Base-by-base conservation (phyloP, 2,888 invertebrate genomes). In the Charanyca ferruginea region DNA sequence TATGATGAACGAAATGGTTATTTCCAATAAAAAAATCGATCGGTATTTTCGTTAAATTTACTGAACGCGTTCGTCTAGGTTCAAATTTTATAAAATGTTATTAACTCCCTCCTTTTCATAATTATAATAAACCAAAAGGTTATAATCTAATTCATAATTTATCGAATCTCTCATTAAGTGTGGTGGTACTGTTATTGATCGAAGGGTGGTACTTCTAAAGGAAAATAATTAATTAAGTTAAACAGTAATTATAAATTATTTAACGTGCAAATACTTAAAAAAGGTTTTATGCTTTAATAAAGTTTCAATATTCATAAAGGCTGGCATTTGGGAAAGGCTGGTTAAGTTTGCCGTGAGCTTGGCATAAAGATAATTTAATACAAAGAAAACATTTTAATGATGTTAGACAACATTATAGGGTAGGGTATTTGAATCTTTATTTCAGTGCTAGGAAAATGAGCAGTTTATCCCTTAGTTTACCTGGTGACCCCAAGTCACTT, bases 231-330 rank as follows among this genome's bases (percentile, higher is more conserved):
- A 38, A 58, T 45, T 51, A 32, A 16, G 8, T 54, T 25, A 35
- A 58, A 55, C 28, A 55, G 32, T 28, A 38, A 48, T 28, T 55
- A 16, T 5, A 41, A 53, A 22, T 47, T 16, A 55, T 49, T 48
- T 13, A 51, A 22, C 20, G 22, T 38, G 38, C 47, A 67, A 52
- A 57, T 64, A 69, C 42, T 64, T 58, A 16, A 11, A 22, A 69
- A 42, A 38, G n/a, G 25, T 18, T 22, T 44, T 42, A 25, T 44
- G 35, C 18, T 70, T 55, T 74, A 76, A 66, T 77, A 45, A 60
- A 32, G 7, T 59, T 76, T 61, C 42, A 62, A 52, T 71, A 62
- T 63, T 45, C 55, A 49, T 55, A 59, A 65, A 66, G 54, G 23
- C 35, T 7, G 22, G 11, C 45, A 32, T 35, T 25, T n/a, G n/a